These are phyloP conservation scores for Pyrgilauda ruficollis DNA, from an alignment of 2,113 vertebrate genomes.

Conservation along the genomic window DNA sequence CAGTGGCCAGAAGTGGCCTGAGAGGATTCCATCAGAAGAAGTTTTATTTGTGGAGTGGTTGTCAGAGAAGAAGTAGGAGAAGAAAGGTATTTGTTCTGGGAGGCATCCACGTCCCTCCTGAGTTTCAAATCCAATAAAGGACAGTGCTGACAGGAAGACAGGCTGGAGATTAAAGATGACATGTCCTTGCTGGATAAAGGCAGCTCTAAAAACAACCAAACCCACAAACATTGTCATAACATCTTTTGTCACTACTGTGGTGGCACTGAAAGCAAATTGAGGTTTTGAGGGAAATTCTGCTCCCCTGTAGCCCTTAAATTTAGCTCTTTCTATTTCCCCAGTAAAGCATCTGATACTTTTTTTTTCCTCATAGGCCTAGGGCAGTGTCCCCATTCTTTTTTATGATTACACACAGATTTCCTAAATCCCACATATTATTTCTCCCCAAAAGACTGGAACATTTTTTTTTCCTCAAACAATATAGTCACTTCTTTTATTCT, in stretches of 20 bases:
- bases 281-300: background rate
- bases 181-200: background rate
- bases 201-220: background rate
- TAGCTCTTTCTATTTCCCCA: background rate
- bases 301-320: background rate
- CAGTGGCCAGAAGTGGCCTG: background rate
- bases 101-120: background rate
- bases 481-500: rapidly evolving
- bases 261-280: background rate
- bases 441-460: background rate
- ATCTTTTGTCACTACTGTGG: background rate
- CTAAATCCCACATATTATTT: background rate
- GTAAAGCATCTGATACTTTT: background rate
- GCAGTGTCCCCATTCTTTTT: background rate
- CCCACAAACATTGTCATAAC: background rate
- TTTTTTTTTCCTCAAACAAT: background rate
- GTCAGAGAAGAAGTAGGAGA: background rate
- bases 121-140: background rate
- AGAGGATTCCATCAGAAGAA: background rate
- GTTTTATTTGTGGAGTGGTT: background rate
- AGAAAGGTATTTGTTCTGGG: background rate
- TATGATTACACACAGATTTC: background rate
- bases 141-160: background rate
- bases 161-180: background rate
- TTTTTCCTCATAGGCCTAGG: background rate